Evolutionary conservation across 2,113 vertebrate genomes (phyloP).

Genomic region (Myotis brandtii): DNA sequence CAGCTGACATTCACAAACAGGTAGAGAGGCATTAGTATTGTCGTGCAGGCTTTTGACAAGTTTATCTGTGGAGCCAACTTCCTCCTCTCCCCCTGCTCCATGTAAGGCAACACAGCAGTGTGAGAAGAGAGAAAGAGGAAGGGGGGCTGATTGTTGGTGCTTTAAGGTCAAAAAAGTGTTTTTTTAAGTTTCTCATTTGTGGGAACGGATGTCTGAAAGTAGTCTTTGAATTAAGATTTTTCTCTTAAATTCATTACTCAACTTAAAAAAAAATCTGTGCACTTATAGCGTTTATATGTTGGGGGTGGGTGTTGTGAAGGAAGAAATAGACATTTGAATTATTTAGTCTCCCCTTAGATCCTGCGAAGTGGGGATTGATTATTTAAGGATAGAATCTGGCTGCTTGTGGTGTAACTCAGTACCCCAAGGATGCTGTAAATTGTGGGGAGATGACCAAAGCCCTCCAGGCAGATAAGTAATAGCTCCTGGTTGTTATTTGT

Average conservation of each 20-base stretch:
- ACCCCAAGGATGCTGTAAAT: slow-evolving; percentile 26
- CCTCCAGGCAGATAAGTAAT: slow-evolving; percentile 71
- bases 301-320: background rate
- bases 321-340: slow-evolving; percentile 39
- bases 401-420: slow-evolving; percentile 6
- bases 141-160: slow-evolving; percentile 33
- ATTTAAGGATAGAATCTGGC: slow-evolving; percentile 51
- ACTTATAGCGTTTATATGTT: background rate
- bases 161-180: slow-evolving; percentile 62
- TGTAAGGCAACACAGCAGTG: background rate
- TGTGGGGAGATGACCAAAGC: slow-evolving; percentile 66
- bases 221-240: slow-evolving; percentile 56
- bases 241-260: slow-evolving; percentile 11
- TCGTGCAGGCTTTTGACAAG: slow-evolving; percentile 67
- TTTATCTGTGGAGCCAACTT: slow-evolving; percentile 74
- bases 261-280: background rate
- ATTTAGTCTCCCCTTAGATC: slow-evolving; percentile 23
- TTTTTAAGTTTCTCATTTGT: slow-evolving; percentile 55
- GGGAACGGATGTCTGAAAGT: slow-evolving; percentile 53
- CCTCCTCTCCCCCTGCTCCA: background rate
- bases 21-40: slow-evolving; percentile 74
- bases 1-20: slow-evolving; percentile 77
- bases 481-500: slow-evolving; percentile 68
- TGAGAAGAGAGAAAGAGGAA: background rate
- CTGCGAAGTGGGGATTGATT: slow-evolving; percentile 38